phyloP scores from a whole-genome alignment of 2,888 invertebrate genomes.

The Idaea biselata region DNA sequence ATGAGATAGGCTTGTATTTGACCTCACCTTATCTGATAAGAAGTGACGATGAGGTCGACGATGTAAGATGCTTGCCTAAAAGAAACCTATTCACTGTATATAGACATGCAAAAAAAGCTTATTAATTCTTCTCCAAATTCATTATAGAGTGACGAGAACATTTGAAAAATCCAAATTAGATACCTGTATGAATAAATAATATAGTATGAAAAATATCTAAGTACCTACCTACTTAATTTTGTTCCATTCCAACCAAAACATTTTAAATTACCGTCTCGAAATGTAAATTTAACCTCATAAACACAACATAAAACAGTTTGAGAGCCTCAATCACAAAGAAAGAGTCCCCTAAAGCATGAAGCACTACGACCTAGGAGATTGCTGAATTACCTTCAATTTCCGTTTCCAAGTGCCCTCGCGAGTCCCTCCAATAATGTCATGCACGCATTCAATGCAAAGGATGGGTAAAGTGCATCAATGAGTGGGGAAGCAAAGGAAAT shows the following conservation, averaged over 20 bases:
- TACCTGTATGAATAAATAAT: too few species aligned
- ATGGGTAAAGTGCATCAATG: conserved; percentile 36
- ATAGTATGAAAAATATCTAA: too few species aligned
- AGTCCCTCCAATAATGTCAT: conserved; percentile 40
- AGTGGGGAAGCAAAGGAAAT: conserved; percentile 26
- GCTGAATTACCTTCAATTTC: conserved; percentile 57
- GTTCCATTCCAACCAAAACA: neutral
- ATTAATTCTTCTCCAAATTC: too few species aligned
- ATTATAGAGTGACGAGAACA: too few species aligned
- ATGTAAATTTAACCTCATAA: conserved; percentile 3
- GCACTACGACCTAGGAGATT: conserved; percentile 42
- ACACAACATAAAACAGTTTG: conserved; percentile 24
- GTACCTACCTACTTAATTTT: too few species aligned
- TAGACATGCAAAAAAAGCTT: too few species aligned
- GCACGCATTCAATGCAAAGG: conserved; percentile 32
- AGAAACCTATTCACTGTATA: too few species aligned
- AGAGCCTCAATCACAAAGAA: conserved; percentile 34
- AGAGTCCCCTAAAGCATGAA: conserved; percentile 43
- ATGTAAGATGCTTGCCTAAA: too few species aligned
- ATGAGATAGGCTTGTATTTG: too few species aligned
- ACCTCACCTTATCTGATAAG: too few species aligned
- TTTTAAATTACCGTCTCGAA: neutral
- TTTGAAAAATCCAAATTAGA: too few species aligned
- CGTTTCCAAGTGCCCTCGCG: conserved; percentile 40
- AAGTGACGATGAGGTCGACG: too few species aligned